A percentile compares a stretch with the other conserved stretches of the same genome.
Evolutionary conservation across 2,797 vertebrate species (phyloP).

Genomic region (Perodicticus potto): DNA sequence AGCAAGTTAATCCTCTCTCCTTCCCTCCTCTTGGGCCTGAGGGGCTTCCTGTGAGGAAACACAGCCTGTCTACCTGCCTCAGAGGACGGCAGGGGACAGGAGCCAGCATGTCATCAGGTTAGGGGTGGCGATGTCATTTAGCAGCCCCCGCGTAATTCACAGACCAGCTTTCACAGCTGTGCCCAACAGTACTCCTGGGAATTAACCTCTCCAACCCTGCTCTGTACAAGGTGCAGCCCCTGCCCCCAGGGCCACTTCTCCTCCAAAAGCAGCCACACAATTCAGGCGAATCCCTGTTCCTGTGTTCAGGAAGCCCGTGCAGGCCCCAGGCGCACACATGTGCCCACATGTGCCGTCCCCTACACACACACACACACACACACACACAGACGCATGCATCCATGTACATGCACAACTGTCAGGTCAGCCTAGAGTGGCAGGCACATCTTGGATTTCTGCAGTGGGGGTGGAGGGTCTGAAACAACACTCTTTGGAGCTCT

Average conservation of each 20-base stretch:
- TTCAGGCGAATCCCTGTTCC: neutral
- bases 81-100: slow-evolving; percentile 32
- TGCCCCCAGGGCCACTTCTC: neutral
- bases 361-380: neutral
- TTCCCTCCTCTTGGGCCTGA: slow-evolving; percentile 8
- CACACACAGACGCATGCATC: neutral
- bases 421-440: slow-evolving; percentile 59
- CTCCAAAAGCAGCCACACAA: slow-evolving; percentile 28
- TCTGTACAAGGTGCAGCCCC: slow-evolving; percentile 42
- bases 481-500: slow-evolving; percentile 19
- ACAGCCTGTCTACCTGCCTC: neutral
- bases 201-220: slow-evolving; percentile 4
- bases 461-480: neutral
- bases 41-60: slow-evolving; percentile 41
- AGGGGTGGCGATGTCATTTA: slow-evolving; percentile 53
- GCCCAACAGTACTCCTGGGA: slow-evolving; percentile 46
- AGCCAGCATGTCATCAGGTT: slow-evolving; percentile 17
- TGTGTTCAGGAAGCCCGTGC: neutral
- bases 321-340: neutral
- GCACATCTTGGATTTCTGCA: slow-evolving; percentile 48
- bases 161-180: slow-evolving; percentile 45
- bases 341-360: neutral
- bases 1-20: slow-evolving; percentile 18
- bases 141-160: slow-evolving; percentile 52
- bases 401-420: neutral